Conservation (phyloP, 2,888 invertebrate genomes). For the Hirudinaria manillensis region DNA sequence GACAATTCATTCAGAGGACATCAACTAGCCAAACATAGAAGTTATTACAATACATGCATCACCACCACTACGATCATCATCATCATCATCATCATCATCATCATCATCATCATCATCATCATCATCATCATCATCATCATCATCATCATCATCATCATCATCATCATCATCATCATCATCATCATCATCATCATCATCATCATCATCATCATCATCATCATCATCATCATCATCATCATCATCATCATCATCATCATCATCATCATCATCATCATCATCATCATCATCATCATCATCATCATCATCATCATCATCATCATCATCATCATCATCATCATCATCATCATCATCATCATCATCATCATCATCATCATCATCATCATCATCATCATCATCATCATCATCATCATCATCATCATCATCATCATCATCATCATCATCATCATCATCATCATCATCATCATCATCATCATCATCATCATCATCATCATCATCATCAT, state of each 20-base stretch:
- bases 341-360: slow-evolving; percentile 10
- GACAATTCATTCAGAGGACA: no score
- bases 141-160: slow-evolving; percentile 24
- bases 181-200: slow-evolving; percentile 29
- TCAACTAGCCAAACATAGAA: no score
- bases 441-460: slow-evolving; percentile 22
- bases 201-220: slow-evolving; percentile 20
- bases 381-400: slow-evolving; percentile 18
- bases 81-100: slow-evolving; percentile 18
- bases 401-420: slow-evolving; percentile 25
- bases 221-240: slow-evolving; percentile 6
- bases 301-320: slow-evolving; percentile 19
- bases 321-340: slow-evolving; percentile 8
- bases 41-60: not conserved
- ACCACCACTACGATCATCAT: slow-evolving; percentile 13
- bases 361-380: slow-evolving; percentile 16
- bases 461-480: slow-evolving; percentile 24
- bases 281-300: slow-evolving; percentile 13
- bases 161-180: slow-evolving; percentile 28
- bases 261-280: slow-evolving; percentile 23
- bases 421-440: slow-evolving; percentile 23
- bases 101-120: slow-evolving; percentile 8
- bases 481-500: not conserved
- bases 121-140: slow-evolving; percentile 26
- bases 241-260: slow-evolving; percentile 16